These are phyloP conservation scores for Sciaenops ocellatus DNA, from an alignment of 2,797 vertebrate genomes.

Conservation along the genomic window DNA sequence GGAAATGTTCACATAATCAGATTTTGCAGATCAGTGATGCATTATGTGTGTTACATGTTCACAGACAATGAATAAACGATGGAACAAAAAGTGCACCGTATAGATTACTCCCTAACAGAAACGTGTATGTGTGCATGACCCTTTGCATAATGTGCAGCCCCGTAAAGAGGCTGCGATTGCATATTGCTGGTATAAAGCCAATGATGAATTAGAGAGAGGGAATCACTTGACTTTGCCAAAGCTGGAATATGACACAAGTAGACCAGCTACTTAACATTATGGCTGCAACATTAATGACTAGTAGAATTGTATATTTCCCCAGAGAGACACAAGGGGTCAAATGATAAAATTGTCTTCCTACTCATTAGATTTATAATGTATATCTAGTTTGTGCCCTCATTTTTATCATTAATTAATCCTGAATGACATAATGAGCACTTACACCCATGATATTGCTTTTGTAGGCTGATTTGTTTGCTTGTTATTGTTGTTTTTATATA, in stretches of 20 bases:
- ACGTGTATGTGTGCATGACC: conserved; percentile 28
- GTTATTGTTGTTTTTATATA: neutral
- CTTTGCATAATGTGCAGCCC: conserved; percentile 68
- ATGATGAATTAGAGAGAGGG: conserved; percentile 76
- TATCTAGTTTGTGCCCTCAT: conserved; percentile 78
- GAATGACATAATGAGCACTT: conserved; percentile 79
- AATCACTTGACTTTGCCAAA: conserved; percentile 83
- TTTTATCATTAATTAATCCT: conserved; percentile 82
- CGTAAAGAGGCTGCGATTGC: conserved; percentile 54
- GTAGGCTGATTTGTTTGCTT: conserved; percentile 16
- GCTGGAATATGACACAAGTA: conserved; percentile 83
- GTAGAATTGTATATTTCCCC: conserved; percentile 78
- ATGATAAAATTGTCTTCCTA: conserved; percentile 79
- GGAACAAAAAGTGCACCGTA: conserved; percentile 30
- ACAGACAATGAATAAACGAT: conserved; percentile 23
- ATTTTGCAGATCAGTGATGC: conserved; percentile 42
- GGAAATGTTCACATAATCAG: conserved; percentile 33
- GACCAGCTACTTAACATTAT: conserved; percentile 84
- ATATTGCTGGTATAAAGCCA: conserved; percentile 40
- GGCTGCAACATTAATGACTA: conserved; percentile 82
- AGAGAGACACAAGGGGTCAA: conserved; percentile 77
- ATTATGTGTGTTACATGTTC: conserved; percentile 10
- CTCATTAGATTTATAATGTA: conserved; percentile 81
- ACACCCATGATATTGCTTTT: conserved; percentile 42
- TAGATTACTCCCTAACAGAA: conserved; percentile 28